Conservation (phyloP, 2,113 vertebrate species). For the Lophius piscatorius region DNA sequence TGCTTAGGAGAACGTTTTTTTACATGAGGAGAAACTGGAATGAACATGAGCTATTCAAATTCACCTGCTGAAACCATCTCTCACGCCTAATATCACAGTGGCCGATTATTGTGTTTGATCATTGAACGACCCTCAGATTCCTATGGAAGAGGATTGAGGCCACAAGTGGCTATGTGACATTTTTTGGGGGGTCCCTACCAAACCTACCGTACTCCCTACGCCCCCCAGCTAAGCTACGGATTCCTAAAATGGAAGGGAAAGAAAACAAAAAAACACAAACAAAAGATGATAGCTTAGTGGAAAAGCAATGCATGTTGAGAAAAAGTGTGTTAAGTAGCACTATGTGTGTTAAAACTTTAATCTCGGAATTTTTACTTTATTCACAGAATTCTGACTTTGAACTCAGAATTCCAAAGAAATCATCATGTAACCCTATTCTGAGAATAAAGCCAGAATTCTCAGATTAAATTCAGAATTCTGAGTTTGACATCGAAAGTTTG, state of each 20-base stretch:
- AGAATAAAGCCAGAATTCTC: too few relatives aligned
- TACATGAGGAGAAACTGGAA: conserved; percentile 74
- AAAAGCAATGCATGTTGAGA: conserved; percentile 69
- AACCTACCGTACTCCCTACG: conserved; percentile 85
- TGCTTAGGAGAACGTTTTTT: conserved; percentile 70
- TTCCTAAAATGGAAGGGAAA: conserved; percentile 74
- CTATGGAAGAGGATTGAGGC: too few relatives aligned
- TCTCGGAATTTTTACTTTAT: too few relatives aligned
- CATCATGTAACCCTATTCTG: too few relatives aligned
- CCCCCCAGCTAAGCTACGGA: conserved; percentile 83
- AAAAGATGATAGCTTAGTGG: conserved; percentile 78
- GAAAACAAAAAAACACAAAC: conserved; percentile 67
- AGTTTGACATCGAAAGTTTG: too few relatives aligned
- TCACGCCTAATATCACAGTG: conserved; percentile 22
- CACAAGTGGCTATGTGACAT: too few relatives aligned
- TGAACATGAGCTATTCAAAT: conserved; percentile 66
- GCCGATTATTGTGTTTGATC: conserved; percentile 42
- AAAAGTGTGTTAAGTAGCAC: too few relatives aligned
- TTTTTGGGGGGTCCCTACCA: conserved; percentile 77
- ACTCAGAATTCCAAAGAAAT: too few relatives aligned
- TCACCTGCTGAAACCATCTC: conserved; percentile 54
- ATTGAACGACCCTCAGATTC: conserved; percentile 27
- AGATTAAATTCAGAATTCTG: too few relatives aligned
- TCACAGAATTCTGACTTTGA: too few relatives aligned
- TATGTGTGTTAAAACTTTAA: too few relatives aligned